Evolutionary conservation across 1,140 invertebrate genomes (phyloP), one percentile per base, ranked within the genome.

Genomic region (Atta colombica): DNA sequence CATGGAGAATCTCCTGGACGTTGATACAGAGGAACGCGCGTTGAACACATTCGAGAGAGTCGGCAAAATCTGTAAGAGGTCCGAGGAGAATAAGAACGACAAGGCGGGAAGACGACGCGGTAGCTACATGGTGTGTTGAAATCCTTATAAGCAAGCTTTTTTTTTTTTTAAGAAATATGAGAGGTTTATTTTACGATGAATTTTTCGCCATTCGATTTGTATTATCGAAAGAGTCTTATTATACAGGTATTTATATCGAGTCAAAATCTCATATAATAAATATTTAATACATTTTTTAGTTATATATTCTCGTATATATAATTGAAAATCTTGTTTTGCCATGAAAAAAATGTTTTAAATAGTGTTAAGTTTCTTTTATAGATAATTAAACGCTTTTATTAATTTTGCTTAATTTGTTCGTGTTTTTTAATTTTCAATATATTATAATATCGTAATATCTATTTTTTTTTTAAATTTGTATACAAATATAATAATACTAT

Each of bases 1-100:
- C 0, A 97, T 97, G 96, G 97, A 97, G 92, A 97, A 97, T 93
- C 94, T 97, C 25, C 89, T 96, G 69, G 95, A 96, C 14, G 95
- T 96, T 53, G 96, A 97, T 61, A 72, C 89, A 0, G 93, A 94
- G 18, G 25, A 91, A 75, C 72, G 92, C 72, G 78, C 91, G 66
- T 14, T 89, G 53, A 61, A 31, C 18, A 92, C 90, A n/a, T 93
- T 93, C 60, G 92, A 93, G 4, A 89, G 87, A 18, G 60, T 88
- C 10, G 91, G 86, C 0, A 93, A 92, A 68, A 80, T 68, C 18
- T 91, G 90, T 84, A 89, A 89, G 72, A 91, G 89, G 31, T 31
- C 75, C 6, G 89, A 92, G 0, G 87, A 92, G 53, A 87, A 80
- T 69, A 90, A 53, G 55, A 91, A 85, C 21, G 93, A 95, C 21